phyloP scores from a whole-genome alignment of 2,888 invertebrate genomes.

The Rhogogaster chlorosoma region DNA sequence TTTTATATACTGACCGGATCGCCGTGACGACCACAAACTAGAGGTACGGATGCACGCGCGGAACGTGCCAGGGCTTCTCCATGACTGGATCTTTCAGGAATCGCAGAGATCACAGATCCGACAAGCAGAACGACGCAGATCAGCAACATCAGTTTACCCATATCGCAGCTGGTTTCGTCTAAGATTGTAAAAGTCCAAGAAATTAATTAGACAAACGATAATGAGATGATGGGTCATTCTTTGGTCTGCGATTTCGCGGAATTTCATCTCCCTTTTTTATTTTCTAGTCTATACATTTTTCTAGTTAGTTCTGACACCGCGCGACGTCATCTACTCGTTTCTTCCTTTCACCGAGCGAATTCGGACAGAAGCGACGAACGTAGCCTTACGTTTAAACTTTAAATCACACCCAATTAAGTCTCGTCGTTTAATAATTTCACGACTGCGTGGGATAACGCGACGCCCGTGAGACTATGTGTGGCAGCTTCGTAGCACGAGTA shows the following conservation, averaged over 20 bases:
- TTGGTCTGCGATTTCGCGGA: too few species aligned
- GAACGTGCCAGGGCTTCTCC: too few species aligned
- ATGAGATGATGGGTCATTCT: too few species aligned
- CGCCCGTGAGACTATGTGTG: too few species aligned
- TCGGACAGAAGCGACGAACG: neutral
- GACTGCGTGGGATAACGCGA: too few species aligned
- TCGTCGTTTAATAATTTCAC: too few species aligned
- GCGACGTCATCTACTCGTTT: neutral
- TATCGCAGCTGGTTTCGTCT: constrained; percentile 55
- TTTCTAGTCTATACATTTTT: too few species aligned
- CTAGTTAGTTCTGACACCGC: too few species aligned
- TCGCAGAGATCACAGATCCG: constrained; percentile 61
- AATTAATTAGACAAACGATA: too few species aligned
- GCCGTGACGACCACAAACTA: constrained; percentile 67
- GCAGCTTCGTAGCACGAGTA: too few species aligned
- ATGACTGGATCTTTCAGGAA: constrained; percentile 27
- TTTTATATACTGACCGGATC: constrained; percentile 67
- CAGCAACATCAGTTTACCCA: constrained; percentile 65
- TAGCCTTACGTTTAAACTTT: neutral
- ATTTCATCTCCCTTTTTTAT: too few species aligned
- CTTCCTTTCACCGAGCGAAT: neutral
- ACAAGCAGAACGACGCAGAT: constrained; percentile 63
- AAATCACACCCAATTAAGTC: neutral
- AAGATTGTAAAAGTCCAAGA: too few species aligned
- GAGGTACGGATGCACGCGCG: neutral